phyloP scores from a whole-genome alignment of 2,797 vertebrate genomes.

The Pristis pectinata region DNA sequence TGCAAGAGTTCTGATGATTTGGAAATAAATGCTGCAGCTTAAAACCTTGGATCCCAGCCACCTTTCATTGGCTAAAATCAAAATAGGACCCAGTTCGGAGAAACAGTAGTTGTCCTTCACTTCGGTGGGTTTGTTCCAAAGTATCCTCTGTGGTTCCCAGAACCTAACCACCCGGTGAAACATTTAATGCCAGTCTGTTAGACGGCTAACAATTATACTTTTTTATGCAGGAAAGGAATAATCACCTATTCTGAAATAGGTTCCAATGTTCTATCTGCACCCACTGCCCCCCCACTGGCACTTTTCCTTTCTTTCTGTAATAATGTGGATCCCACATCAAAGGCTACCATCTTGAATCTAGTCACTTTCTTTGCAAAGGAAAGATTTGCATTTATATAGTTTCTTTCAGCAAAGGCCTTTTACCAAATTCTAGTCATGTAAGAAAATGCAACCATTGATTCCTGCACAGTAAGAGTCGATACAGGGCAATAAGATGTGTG shows the following conservation, averaged over 20 bases:
- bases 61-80: neutral
- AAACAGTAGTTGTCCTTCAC: constrained; percentile 8
- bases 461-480: neutral
- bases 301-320: neutral
- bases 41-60: constrained; percentile 17
- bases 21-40: constrained; percentile 21
- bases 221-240: neutral
- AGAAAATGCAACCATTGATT: neutral
- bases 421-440: neutral
- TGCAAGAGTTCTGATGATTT: neutral
- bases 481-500: neutral
- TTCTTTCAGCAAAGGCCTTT: no score
- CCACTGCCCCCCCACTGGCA: neutral
- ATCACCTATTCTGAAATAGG: neutral
- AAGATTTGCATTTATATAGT: neutral
- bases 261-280: neutral
- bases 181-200: neutral
- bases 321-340: neutral
- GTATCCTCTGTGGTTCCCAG: constrained; percentile 24
- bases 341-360: neutral
- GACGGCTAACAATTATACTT: no score
- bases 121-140: neutral
- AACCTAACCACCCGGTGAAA: neutral
- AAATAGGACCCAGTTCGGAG: constrained; percentile 4
- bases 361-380: neutral